Conservation (phyloP, 1,140 invertebrate genomes). For the Aphis craccivora region DNA sequence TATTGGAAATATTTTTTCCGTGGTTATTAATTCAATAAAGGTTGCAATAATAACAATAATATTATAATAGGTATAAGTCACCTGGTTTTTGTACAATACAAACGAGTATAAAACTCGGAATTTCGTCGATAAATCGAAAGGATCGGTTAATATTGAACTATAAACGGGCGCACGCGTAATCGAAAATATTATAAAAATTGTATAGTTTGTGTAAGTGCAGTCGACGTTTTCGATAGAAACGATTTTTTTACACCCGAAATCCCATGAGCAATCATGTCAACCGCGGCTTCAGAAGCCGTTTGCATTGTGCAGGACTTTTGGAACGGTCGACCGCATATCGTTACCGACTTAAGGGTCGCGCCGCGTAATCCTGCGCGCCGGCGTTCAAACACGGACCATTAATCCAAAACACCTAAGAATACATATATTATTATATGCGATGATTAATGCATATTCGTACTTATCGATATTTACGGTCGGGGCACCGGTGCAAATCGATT, state of each 20-base stretch:
- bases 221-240: not conserved
- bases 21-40: not conserved
- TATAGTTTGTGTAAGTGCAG: not conserved
- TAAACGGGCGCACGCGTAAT: not conserved
- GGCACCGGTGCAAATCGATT: not conserved
- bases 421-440: not conserved
- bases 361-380: not conserved
- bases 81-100: not conserved
- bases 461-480: not conserved
- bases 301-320: not conserved
- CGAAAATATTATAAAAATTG: not conserved
- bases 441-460: not conserved
- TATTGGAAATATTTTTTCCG: not conserved
- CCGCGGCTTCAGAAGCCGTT: not conserved
- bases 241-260: not conserved
- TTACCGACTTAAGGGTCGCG: constrained; percentile 36
- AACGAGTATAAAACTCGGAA: not conserved
- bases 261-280: not conserved
- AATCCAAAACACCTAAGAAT: not conserved
- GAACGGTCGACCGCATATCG: constrained; percentile 42
- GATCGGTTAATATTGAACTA: not conserved
- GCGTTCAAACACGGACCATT: constrained; percentile 38
- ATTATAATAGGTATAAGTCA: not conserved
- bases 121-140: not conserved
- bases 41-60: not conserved